These are phyloP conservation scores for Procambarus clarkii DNA, from an alignment of 1,140 invertebrate species.

Conservation along the genomic window DNA sequence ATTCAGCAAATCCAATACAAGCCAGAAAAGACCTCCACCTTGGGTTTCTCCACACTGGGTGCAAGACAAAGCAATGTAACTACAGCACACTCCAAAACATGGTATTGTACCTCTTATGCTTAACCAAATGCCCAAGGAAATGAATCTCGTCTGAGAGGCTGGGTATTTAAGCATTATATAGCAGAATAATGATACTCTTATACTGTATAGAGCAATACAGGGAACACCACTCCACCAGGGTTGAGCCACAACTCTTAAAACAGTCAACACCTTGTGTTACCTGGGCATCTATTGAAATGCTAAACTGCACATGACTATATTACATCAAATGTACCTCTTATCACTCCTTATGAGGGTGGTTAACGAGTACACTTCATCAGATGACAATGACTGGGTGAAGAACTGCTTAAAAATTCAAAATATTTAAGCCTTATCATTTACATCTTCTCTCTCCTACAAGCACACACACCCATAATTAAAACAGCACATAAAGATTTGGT, in stretches of 20 bases:
- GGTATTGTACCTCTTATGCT: not conserved
- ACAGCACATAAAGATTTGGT: no score
- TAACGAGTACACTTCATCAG: no score
- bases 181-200: not conserved
- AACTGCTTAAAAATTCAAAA: no score
- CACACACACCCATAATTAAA: no score
- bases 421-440: no score
- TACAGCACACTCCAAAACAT: not conserved
- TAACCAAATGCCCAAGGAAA: not conserved
- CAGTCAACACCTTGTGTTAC: not conserved
- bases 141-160: not conserved
- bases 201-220: not conserved
- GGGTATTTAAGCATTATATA: not conserved
- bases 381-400: no score
- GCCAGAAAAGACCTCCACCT: no score
- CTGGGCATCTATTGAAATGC: not conserved
- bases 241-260: not conserved
- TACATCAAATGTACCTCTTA: not conserved
- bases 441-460: no score
- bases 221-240: not conserved
- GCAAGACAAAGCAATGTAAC: no score
- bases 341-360: no score
- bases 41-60: no score
- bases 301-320: not conserved
- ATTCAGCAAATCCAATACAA: no score